phyloP scores from a whole-genome alignment of 2,113 vertebrate genomes.

The Hiodon tergisus region DNA sequence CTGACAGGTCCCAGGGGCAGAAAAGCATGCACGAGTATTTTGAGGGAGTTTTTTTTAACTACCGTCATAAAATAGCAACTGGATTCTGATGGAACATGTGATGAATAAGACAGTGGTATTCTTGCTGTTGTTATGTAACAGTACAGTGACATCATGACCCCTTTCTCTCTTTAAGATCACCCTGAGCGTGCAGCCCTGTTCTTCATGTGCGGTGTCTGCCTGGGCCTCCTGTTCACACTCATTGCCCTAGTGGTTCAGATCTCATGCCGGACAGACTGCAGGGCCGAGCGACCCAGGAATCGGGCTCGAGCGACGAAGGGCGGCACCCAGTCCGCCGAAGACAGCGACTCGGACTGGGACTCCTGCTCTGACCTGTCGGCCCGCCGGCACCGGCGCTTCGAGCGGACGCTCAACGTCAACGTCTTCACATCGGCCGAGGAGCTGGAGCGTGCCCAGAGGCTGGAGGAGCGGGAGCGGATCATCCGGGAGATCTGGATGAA shows the following conservation, averaged over 20 bases:
- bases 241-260: constrained; percentile 80
- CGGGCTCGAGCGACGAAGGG: constrained; percentile 44
- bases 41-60: not conserved
- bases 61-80: not conserved
- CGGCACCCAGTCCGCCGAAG: constrained; percentile 57
- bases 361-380: constrained; percentile 65
- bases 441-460: constrained; percentile 74
- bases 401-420: constrained; percentile 80
- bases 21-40: too few relatives aligned
- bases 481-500: constrained; percentile 90
- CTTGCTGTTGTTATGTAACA: not conserved
- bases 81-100: not conserved
- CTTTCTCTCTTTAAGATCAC: constrained; percentile 64
- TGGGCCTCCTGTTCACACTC: constrained; percentile 82
- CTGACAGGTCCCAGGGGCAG: too few relatives aligned
- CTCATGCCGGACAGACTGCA: constrained; percentile 82
- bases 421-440: constrained; percentile 83
- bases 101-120: too few relatives aligned
- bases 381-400: constrained; percentile 78
- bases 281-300: constrained; percentile 41
- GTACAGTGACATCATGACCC: too few relatives aligned
- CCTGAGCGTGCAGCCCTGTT: constrained; percentile 82
- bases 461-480: constrained; percentile 81
- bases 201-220: constrained; percentile 82
- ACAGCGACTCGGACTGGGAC: constrained; percentile 69